Base-by-base conservation (phyloP, 2,113 vertebrate species). In the Tragelaphus strepsiceros region DNA sequence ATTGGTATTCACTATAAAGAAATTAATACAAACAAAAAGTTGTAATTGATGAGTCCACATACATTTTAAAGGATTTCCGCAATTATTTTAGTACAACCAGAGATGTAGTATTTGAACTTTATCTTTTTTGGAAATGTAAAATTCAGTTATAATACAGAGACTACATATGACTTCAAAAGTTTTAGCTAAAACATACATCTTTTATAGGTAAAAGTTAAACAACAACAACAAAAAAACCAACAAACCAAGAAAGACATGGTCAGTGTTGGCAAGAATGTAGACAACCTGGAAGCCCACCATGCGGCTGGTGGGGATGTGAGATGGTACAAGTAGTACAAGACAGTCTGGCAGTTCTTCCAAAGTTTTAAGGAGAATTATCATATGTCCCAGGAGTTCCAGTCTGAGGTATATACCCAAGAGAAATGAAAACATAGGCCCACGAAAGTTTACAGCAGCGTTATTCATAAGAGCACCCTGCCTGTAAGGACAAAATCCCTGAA, bases 121-220 rank as follows among this genome's bases (percentile, higher is more conserved):
- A 89, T 85, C 53, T 64, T 85, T 97, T 97, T 97, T 96, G 97
- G 83, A 86, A 97, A 96, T n/a, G 81, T 88, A 97, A 96, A 91
- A 96, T 67, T 26, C 26, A 53, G 14, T 22, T 46, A 61, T 32
- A 94, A 56, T 80, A 61, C 58, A 21, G 32, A 94, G 35, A 92
- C 21, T 16, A 1, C 0, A 7, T 3, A 8, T 10, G 35, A 90
- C 6, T 61, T 92, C 16, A 74, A 83, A 67, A 43, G 54, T 88
- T 22, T 88, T 90, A 87, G 21, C 53, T 89, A 81, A 74, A 97
- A 77, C n/a, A 67, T 6, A 2, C 39, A 28, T 7, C 71, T 93
- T 88, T 80, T 83, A 51, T 21, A 85, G 3, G 28, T 15, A 2
- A 90, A 80, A 95, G 61, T 77, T 43, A 21, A 77, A 77, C 71